These are phyloP conservation scores for Eupithecia centaureata DNA, from an alignment of 2,888 invertebrate genomes.

Conservation along the genomic window DNA sequence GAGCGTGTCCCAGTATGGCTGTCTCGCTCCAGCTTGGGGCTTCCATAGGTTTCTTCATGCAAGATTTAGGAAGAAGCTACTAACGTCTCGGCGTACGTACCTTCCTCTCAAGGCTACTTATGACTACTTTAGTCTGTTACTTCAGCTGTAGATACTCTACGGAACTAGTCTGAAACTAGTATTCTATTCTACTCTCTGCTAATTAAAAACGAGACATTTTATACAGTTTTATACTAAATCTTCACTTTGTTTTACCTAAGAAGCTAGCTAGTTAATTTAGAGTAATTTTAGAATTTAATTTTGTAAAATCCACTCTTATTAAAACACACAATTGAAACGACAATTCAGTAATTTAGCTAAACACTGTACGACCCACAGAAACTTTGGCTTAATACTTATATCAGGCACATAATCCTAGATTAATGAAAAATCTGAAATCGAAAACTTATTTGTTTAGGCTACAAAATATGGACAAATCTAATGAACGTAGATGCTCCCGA, in stretches of 20 bases:
- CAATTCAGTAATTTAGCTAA: no score
- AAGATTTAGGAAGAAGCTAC: constrained; percentile 76
- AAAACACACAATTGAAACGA: no score
- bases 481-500: background rate
- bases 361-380: background rate
- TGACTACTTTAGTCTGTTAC: constrained; percentile 22
- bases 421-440: no score
- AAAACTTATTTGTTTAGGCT: no score
- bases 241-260: background rate
- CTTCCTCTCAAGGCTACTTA: constrained; percentile 67
- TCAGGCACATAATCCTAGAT: no score
- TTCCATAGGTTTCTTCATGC: constrained; percentile 66
- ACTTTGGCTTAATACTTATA: background rate
- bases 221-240: background rate
- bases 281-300: no score
- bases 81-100: constrained; percentile 53
- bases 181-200: background rate
- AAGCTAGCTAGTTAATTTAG: background rate
- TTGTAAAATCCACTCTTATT: no score
- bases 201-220: background rate
- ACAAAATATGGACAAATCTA: no score
- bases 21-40: constrained; percentile 51
- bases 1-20: constrained; percentile 61
- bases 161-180: no score
- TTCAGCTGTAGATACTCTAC: background rate